These are phyloP conservation scores for Trichomycterus rosablanca DNA, from an alignment of 2,113 vertebrate species.

Conservation along the genomic window DNA sequence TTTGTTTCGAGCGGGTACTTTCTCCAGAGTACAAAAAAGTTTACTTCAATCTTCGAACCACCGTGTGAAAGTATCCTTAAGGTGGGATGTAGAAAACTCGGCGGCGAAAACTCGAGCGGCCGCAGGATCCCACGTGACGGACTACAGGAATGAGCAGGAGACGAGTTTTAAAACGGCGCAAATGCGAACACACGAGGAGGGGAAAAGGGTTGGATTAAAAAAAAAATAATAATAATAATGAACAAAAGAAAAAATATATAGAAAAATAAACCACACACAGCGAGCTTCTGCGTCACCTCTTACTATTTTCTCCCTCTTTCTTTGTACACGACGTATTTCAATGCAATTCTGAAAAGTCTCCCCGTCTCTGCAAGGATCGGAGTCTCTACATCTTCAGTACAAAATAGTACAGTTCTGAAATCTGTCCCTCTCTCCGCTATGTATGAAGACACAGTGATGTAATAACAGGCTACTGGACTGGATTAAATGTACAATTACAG, in stretches of 20 bases:
- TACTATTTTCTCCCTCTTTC: conserved; percentile 40
- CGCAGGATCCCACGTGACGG: conserved; percentile 26
- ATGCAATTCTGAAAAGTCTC: conserved; percentile 41
- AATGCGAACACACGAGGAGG: conserved; percentile 32
- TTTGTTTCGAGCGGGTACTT: conserved; percentile 11
- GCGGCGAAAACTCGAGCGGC: conserved; percentile 8
- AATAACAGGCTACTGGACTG: conserved; percentile 47
- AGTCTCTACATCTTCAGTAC: conserved; percentile 40
- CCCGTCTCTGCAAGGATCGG: conserved; percentile 38
- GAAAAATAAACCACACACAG: conserved; percentile 53
- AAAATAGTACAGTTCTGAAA: conserved; percentile 35
- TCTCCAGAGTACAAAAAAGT: conserved; percentile 42
- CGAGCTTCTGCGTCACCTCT: conserved; percentile 46
- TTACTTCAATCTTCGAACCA: conserved; percentile 25
- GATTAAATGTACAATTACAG: conserved; percentile 39
- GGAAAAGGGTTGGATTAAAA: not conserved
- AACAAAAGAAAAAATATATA: conserved; percentile 31
- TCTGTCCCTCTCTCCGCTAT: conserved; percentile 42
- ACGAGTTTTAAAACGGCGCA: conserved; percentile 27
- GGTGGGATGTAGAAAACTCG: conserved; percentile 31
- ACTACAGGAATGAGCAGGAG: conserved; percentile 26
- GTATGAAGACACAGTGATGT: conserved; percentile 53
- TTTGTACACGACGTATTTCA: conserved; percentile 42
- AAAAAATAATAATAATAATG: not conserved
- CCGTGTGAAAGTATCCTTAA: conserved; percentile 23